These are phyloP conservation scores for Atherix ibis DNA, from an alignment of 2,888 invertebrate species.

Conservation along the genomic window DNA sequence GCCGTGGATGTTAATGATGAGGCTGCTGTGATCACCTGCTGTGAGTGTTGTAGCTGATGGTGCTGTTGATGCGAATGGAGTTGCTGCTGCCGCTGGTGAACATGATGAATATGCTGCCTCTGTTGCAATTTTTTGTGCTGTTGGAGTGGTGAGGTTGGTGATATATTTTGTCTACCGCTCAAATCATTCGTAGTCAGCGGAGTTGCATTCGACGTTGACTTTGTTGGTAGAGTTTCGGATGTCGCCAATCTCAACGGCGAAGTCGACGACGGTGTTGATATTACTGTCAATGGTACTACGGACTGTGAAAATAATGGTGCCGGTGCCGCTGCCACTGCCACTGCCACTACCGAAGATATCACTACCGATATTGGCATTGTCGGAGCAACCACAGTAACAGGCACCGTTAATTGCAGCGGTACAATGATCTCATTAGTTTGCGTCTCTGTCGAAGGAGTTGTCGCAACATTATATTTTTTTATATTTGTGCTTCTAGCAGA, in stretches of 20 bases:
- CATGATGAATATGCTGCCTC: neutral
- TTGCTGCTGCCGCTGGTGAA: conserved; percentile 7
- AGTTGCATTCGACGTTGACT: neutral
- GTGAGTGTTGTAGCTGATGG: conserved; percentile 9
- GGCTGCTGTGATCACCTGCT: conserved; percentile 11
- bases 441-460: conserved; percentile 27
- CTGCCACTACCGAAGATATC: neutral
- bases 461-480: conserved; percentile 13
- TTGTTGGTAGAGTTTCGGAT: too few species aligned
- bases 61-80: conserved; percentile 14
- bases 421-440: conserved; percentile 24
- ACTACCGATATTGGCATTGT: conserved; percentile 8
- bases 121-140: too few species aligned
- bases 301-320: too few species aligned
- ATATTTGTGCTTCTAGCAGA: too few species aligned
- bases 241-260: too few species aligned
- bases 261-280: too few species aligned
- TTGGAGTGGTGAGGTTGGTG: conserved; percentile 7
- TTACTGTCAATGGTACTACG: too few species aligned
- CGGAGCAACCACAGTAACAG: too few species aligned
- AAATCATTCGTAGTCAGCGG: conserved; percentile 10
- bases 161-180: conserved; percentile 14
- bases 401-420: too few species aligned
- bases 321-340: too few species aligned
- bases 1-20: conserved; percentile 5